A percentile compares a stretch with the other conserved stretches of the same genome.
phyloP scores from a whole-genome alignment of 1,140 invertebrate species.

The Zeugodacus cucurbitae region DNA sequence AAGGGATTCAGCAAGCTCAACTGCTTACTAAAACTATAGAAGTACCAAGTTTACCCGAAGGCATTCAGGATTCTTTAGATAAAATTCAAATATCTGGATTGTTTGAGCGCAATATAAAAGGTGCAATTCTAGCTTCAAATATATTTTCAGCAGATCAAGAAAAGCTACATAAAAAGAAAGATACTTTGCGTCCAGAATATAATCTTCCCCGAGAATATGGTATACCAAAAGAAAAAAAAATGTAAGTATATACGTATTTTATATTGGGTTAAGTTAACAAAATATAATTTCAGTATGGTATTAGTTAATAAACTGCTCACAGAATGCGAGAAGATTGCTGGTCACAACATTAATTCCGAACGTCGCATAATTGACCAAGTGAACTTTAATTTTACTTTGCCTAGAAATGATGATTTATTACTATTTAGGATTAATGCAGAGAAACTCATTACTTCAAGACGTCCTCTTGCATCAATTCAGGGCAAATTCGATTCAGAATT shows the following conservation, averaged over 20 bases:
- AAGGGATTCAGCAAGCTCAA: constrained; percentile 79
- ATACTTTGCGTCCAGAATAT: constrained; percentile 74
- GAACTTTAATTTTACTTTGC: constrained; percentile 69
- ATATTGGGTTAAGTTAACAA: not conserved
- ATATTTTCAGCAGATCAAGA: constrained; percentile 83
- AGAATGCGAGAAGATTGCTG: constrained; percentile 75
- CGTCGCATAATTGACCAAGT: constrained; percentile 72
- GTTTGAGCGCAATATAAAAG: constrained; percentile 70
- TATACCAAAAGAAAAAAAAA: constrained; percentile 75
- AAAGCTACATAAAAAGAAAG: constrained; percentile 78
- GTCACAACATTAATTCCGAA: constrained; percentile 68
- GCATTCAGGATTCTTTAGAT: constrained; percentile 67
- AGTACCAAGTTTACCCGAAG: constrained; percentile 72
- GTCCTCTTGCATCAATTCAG: constrained; percentile 71
- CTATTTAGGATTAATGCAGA: constrained; percentile 74
- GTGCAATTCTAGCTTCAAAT: constrained; percentile 76
- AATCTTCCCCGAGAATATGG: constrained; percentile 79
- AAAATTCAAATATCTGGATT: constrained; percentile 65
- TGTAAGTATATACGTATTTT: constrained; percentile 70
- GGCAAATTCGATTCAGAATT: constrained; percentile 68
- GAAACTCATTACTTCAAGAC: constrained; percentile 73
- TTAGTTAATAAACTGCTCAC: constrained; percentile 77
- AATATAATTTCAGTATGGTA: constrained; percentile 71
- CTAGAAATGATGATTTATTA: constrained; percentile 73
- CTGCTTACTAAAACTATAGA: constrained; percentile 79